A percentile compares a stretch with the other conserved stretches of the same genome.
These are phyloP conservation scores for Protosalanx chinensis DNA, from an alignment of 2,797 vertebrate genomes.

Conservation along the genomic window DNA sequence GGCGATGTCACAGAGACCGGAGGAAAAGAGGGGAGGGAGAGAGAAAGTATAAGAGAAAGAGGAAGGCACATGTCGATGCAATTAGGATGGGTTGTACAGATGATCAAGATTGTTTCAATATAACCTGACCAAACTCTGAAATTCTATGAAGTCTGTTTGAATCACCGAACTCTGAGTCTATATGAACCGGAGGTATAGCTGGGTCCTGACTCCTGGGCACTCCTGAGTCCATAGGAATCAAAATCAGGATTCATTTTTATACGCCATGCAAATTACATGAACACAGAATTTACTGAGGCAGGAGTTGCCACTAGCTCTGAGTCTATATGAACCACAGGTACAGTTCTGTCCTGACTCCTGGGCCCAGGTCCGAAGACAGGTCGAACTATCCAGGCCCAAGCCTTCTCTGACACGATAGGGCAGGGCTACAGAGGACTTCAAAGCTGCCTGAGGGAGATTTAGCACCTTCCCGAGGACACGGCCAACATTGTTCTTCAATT, in stretches of 20 bases:
- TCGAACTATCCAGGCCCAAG: background rate
- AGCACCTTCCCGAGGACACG: slow-evolving; percentile 76
- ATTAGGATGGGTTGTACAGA: too few relatives aligned
- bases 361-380: slow-evolving; percentile 11
- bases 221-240: too few relatives aligned
- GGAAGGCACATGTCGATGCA: too few relatives aligned
- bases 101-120: too few relatives aligned
- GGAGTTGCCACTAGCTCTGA: too few relatives aligned
- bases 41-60: background rate
- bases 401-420: slow-evolving; percentile 15
- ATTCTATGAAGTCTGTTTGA: background rate
- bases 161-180: too few relatives aligned
- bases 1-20: slow-evolving; percentile 21
- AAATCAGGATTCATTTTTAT: too few relatives aligned
- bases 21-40: slow-evolving; percentile 34
- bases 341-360: slow-evolving; percentile 13
- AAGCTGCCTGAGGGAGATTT: slow-evolving; percentile 68
- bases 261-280: too few relatives aligned
- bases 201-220: slow-evolving; percentile 12
- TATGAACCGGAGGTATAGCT: too few relatives aligned
- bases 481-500: slow-evolving; percentile 79
- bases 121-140: slow-evolving; percentile 14
- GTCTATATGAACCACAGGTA: background rate
- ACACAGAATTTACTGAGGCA: too few relatives aligned
- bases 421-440: slow-evolving; percentile 66